Percentiles rank a stretch among this genome's conserved stretches.
These are phyloP conservation scores for Drosophila ohnishii DNA, from an alignment of 1,140 invertebrate genomes.

Conservation along the genomic window DNA sequence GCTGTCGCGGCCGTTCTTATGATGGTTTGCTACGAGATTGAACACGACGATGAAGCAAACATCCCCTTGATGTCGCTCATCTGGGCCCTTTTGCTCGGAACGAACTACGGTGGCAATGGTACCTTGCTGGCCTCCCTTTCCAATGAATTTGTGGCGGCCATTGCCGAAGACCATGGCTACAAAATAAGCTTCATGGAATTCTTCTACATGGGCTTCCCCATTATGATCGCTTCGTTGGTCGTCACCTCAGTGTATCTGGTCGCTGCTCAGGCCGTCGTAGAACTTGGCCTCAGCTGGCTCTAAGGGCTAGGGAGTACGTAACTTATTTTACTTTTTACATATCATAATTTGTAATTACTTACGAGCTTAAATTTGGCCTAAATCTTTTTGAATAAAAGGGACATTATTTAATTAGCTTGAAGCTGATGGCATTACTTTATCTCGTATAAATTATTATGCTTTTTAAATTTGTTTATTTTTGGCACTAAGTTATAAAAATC, in stretches of 20 bases:
- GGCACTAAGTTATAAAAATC: no score
- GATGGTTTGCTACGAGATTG: constrained; percentile 86
- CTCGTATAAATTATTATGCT: no score
- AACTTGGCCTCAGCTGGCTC: background rate
- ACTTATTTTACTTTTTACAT: background rate
- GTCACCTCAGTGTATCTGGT: constrained; percentile 87
- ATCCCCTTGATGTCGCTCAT: constrained; percentile 88
- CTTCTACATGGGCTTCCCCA: constrained; percentile 88
- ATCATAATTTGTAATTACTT: background rate
- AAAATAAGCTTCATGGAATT: constrained; percentile 85
- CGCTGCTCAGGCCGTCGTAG: constrained; percentile 86
- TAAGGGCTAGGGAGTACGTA: background rate
- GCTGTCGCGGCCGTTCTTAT: constrained; percentile 92
- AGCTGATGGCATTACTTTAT: no score
- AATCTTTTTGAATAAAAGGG: background rate
- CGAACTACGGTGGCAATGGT: constrained; percentile 91
- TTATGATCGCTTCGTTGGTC: constrained; percentile 87
- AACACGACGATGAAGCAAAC: constrained; percentile 84
- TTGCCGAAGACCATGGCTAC: constrained; percentile 91
- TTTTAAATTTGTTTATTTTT: no score
- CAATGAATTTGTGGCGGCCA: constrained; percentile 90
- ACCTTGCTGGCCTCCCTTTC: constrained; percentile 90
- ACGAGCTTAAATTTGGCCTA: background rate
- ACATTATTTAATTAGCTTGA: background rate
- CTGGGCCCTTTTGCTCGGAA: constrained; percentile 89